Conservation (phyloP, 2,797 vertebrate species). For the Moxostoma hubbsi region DNA sequence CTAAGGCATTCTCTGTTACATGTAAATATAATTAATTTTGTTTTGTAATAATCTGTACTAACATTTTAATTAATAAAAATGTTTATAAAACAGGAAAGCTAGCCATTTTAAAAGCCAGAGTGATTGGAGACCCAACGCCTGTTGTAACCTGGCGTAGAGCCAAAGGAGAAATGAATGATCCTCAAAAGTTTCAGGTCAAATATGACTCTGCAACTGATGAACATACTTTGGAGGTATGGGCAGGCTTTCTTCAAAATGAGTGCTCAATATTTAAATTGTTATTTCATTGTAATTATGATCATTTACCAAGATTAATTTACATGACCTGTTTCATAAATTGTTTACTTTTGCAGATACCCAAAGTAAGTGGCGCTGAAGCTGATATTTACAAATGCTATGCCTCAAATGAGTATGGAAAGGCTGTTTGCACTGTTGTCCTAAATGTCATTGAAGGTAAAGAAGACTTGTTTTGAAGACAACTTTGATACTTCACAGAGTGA, state of each 20-base stretch:
- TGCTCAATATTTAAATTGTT: neutral
- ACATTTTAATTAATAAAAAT: neutral
- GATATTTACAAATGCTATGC: slow-evolving; percentile 88
- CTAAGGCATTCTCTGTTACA: no score
- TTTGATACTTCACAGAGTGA: neutral
- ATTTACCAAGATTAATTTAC: neutral
- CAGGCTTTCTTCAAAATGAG: neutral
- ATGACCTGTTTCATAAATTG: neutral
- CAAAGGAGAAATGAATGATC: slow-evolving; percentile 76
- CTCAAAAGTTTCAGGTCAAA: slow-evolving; percentile 75
- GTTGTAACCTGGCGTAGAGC: slow-evolving; percentile 80
- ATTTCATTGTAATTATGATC: neutral
- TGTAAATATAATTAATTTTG: neutral
- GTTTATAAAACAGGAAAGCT: slow-evolving; percentile 79
- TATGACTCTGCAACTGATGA: slow-evolving; percentile 72
- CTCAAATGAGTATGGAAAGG: slow-evolving; percentile 84
- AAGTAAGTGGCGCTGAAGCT: slow-evolving; percentile 75
- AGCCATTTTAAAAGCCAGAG: slow-evolving; percentile 83
- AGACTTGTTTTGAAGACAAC: neutral
- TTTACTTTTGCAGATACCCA: slow-evolving; percentile 79
- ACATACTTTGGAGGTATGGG: slow-evolving; percentile 82
- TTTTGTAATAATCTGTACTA: neutral
- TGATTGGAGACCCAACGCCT: slow-evolving; percentile 83
- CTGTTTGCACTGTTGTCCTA: slow-evolving; percentile 81
- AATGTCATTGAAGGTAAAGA: slow-evolving; percentile 85